Base-by-base conservation (phyloP, 2,888 invertebrate species). In the Sarcophaga caerulescens region DNA sequence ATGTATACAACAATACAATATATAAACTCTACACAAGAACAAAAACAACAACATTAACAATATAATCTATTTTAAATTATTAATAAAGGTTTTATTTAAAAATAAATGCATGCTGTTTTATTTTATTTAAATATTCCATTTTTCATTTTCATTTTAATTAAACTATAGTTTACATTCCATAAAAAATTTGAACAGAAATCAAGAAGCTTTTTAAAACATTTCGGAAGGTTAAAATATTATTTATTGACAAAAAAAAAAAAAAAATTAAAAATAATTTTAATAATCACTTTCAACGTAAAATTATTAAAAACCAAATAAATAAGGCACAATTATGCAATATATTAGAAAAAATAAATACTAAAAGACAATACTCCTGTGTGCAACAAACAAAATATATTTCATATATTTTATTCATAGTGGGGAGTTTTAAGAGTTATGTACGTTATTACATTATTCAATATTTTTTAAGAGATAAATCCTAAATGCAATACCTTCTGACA, bases 141-240 rank as follows among this genome's bases (percentile, higher is more conserved):
- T 35, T 35, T 1, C 35, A 35, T 6, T 62, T 17, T 62, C 68
- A 44, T 19, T 45, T 73, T 14, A 44, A 12, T 35, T 62, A 10
- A 60, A 17, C 60, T 19, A 35, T 35, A 10, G 60, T 47, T 47
- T 12, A 47, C 23, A 23, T 52, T 25, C 17, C 23, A 69, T 19
- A 65, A 68, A 45, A 70, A 82, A 75, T 73, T 73, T 74, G 12
- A 70, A 80, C 71, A 52, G 78, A 81, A 88, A 85, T 45, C 21
- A 45, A 74, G 35, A 35, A 35, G 35, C 8, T 35, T 35, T 35
- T 35, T 35, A 35, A 90, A 88, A 90, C 74, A 89, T 91, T 92
- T 92, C 91, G 92, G 92, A 91, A 91, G 90, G 89, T 88, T 89
- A 91, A 89, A 91, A 89, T 87, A 88, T 89, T 88, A 71, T 59